These are phyloP conservation scores for Hydrolagus colliei DNA, from an alignment of 2,797 vertebrate genomes.

Conservation along the genomic window DNA sequence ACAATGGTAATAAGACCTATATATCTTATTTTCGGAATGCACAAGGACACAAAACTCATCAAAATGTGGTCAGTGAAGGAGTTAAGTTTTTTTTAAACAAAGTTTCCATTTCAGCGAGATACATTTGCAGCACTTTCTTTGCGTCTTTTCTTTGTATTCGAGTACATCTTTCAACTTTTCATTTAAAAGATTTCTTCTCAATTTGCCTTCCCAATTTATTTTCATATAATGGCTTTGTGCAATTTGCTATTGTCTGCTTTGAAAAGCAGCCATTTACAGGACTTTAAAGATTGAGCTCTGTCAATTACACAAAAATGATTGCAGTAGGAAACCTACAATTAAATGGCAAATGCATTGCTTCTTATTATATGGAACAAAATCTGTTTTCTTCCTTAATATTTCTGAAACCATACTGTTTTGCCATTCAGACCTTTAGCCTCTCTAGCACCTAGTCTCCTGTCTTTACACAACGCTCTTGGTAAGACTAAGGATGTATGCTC, in stretches of 20 bases:
- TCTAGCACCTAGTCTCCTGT: conserved; percentile 19
- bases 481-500: neutral
- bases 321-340: conserved; percentile 88
- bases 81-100: neutral
- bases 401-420: conserved; percentile 47
- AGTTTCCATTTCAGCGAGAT: neutral
- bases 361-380: conserved; percentile 71
- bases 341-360: conserved; percentile 89
- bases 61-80: neutral
- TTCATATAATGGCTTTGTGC: conserved; percentile 77
- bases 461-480: neutral
- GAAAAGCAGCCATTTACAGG: conserved; percentile 97
- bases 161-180: conserved; percentile 50
- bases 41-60: no score
- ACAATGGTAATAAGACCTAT: no score
- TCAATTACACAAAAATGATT: conserved; percentile 92
- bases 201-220: conserved; percentile 68
- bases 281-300: conserved; percentile 90
- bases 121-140: neutral
- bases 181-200: conserved; percentile 52
- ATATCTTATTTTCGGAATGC: no score
- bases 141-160: neutral
- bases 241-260: conserved; percentile 94
- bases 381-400: conserved; percentile 80
- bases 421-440: conserved; percentile 36